Evolutionary conservation across 2,797 vertebrate genomes (phyloP), one percentile per base, ranked within the genome.

Genomic region (Sebastes dallii): DNA sequence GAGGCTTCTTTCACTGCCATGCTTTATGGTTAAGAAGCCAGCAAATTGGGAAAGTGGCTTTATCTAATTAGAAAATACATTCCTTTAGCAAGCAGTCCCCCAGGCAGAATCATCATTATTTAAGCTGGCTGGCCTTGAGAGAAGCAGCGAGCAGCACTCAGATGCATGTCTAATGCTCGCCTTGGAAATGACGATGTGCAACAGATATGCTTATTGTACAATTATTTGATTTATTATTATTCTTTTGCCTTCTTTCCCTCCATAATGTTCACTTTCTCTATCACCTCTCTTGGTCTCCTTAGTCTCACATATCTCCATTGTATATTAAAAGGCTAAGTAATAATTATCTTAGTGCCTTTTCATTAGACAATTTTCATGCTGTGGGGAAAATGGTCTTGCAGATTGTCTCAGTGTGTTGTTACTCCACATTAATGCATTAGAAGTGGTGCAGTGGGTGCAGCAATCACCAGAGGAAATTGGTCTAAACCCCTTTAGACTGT

Each of bases 61-160:
- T 93, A 94, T 94, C 92, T 95, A 95, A 96, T 96, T 96, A 96
- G 94, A 94, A 94, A 95, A 94, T 89, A 89, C 88, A 92, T 94
- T 96, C 93, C 91, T 94, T 94, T 92, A 93, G 95, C 91, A 87
- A 89, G 90, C 87, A 85, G 84, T 93, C 94, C 94, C 94, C 80
- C 56, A 78, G 93, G 95, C 94, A 77, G 88, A 94, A 91, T 93
- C 94, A 93, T 94, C 91, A 93, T 95, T 94, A 95, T 95, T 95
- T 95, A 94, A 95, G 89, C 88, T 91, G 83, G 83, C 89, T 92
- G 88, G 93, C 92, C 95, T 93, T 95, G 90, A 89, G 93, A 94
- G 83, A 89, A 84, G 83, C 82, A 85, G 89, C 78, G 75, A 91
- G 86, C 86, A 2, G 75, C 90, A 81, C 93, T 92, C 91, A 92